Conservation (phyloP, 2,797 vertebrate species). For the Chelmon rostratus region DNA sequence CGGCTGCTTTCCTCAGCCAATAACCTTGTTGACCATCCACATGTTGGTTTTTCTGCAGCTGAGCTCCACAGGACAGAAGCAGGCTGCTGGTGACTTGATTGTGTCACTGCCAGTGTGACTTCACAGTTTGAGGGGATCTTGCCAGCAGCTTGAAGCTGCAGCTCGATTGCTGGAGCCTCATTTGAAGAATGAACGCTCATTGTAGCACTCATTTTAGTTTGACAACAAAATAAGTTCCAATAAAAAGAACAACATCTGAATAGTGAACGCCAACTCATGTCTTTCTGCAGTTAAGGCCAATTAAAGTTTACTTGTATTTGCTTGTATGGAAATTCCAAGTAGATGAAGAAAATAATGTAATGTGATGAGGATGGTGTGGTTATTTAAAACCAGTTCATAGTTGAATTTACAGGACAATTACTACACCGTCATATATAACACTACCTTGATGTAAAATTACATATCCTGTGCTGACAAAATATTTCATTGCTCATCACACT, state of each 20-base stretch:
- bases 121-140: conserved; percentile 7
- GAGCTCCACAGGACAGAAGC: conserved; percentile 19
- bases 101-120: conserved; percentile 18
- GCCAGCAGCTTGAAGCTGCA: conserved; percentile 61
- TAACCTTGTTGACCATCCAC: conserved; percentile 6
- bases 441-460: too few species aligned
- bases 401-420: too few species aligned
- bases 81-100: conserved; percentile 12
- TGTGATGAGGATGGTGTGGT: too few species aligned
- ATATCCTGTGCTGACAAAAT: not conserved
- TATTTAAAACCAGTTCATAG: too few species aligned
- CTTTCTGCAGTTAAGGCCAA: not conserved
- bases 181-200: conserved; percentile 33
- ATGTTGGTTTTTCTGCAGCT: conserved; percentile 10
- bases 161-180: conserved; percentile 26
- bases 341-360: too few species aligned
- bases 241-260: conserved; percentile 7
- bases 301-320: not conserved
- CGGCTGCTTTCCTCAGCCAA: not conserved
- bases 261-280: conserved; percentile 6
- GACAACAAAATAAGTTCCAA: conserved; percentile 10
- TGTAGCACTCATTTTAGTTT: conserved; percentile 1
- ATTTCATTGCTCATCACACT: conserved; percentile 1
- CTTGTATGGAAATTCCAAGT: too few species aligned
- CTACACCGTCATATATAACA: too few species aligned